Percentiles rank a stretch among this genome's conserved stretches.
These are phyloP conservation scores for Orcinus orca DNA, from an alignment of 2,113 vertebrate species.

Conservation along the genomic window DNA sequence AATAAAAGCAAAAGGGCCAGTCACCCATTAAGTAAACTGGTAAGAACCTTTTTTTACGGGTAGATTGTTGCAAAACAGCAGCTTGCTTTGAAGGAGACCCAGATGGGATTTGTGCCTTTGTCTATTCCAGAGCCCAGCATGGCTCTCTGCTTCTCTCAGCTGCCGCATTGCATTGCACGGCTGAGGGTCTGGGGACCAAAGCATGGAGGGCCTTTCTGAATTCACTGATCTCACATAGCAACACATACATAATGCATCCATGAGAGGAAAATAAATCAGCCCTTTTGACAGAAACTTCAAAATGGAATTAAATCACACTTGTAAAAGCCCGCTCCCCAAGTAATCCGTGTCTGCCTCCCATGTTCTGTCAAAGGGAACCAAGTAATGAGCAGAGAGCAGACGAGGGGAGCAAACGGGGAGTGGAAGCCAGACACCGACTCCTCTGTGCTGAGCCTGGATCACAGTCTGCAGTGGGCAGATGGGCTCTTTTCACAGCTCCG, in stretches of 20 bases:
- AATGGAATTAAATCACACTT: background rate
- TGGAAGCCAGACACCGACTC: rapidly evolving
- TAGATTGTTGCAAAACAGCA: constrained; percentile 26
- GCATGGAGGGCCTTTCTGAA: background rate
- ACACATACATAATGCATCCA: background rate
- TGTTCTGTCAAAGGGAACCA: background rate
- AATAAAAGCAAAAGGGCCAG: constrained; percentile 65
- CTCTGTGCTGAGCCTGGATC: background rate
- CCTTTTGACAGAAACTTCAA: constrained; percentile 49
- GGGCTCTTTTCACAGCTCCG: background rate
- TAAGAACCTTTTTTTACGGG: background rate
- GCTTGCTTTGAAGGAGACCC: constrained; percentile 53
- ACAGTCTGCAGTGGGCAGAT: background rate
- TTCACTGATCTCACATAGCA: background rate
- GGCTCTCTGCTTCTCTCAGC: background rate
- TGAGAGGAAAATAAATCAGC: constrained; percentile 40
- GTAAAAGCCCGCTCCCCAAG: background rate
- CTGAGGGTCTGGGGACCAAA: background rate
- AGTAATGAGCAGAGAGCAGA: background rate
- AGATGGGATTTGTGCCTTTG: constrained; percentile 17
- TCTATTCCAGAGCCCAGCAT: background rate
- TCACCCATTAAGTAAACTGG: constrained; percentile 60
- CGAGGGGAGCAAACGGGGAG: background rate
- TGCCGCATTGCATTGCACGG: background rate
- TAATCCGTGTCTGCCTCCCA: background rate